Evolutionary conservation across 2,888 invertebrate species (phyloP).

Genomic region (Junonia oenone): DNA sequence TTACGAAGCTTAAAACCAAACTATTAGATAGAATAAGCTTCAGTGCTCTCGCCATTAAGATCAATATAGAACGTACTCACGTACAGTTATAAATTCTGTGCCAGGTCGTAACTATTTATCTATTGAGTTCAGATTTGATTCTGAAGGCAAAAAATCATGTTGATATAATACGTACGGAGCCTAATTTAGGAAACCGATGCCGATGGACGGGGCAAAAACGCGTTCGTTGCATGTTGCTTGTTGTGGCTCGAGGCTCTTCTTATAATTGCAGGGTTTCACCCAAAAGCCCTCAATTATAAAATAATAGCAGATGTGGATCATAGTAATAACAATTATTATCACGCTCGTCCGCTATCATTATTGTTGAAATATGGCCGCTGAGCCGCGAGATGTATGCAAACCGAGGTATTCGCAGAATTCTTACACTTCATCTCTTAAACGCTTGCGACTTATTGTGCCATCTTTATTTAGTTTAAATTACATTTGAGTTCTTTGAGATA

Average conservation of each 20-base stretch:
- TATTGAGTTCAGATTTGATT: neutral
- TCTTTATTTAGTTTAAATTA: neutral
- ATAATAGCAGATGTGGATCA: slow-evolving; percentile 79
- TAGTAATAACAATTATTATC: slow-evolving; percentile 80
- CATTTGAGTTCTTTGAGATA: neutral
- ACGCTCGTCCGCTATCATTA: slow-evolving; percentile 74
- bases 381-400: slow-evolving; percentile 62
- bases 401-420: slow-evolving; percentile 48
- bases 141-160: neutral
- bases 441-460: slow-evolving; percentile 11
- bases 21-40: too few relatives aligned
- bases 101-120: neutral
- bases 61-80: too few relatives aligned
- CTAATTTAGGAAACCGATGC: slow-evolving; percentile 27
- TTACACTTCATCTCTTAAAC: slow-evolving; percentile 32
- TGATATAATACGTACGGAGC: slow-evolving; percentile 8
- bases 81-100: too few relatives aligned
- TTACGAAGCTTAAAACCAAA: too few relatives aligned
- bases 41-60: too few relatives aligned
- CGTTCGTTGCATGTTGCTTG: slow-evolving; percentile 63
- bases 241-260: slow-evolving; percentile 71
- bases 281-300: slow-evolving; percentile 79
- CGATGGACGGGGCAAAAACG: slow-evolving; percentile 29
- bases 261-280: slow-evolving; percentile 78
- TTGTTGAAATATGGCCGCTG: slow-evolving; percentile 71